Evolutionary conservation across 1,140 invertebrate species (phyloP), one percentile per base, ranked within the genome.

Genomic region (Micrasema longulum): DNA sequence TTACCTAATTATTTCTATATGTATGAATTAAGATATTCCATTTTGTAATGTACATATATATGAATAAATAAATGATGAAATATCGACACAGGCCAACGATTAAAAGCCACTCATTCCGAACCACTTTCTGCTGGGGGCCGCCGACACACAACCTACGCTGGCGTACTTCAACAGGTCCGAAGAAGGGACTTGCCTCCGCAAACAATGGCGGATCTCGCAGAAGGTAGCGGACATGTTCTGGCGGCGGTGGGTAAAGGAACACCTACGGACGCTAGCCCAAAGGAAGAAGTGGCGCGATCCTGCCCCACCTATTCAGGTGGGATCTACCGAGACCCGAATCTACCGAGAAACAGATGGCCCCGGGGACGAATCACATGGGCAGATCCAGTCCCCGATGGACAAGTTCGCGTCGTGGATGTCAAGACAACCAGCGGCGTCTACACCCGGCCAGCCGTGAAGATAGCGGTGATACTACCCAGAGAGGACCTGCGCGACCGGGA

Each of bases 71-170:
- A n/a, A n/a, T n/a, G n/a, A n/a, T n/a, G n/a, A n/a, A n/a, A n/a
- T 80, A 5, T 76, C 76, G 23, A 60, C 76, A 0, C 65, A 78
- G 38, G 75, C 77, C 2, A 66, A 73, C 48, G 76, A 81, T 36
- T 48, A 69, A 1, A 67, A 75, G 10, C 75, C 76, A 9, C 66
- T 80, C 7, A 81, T 79, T 2, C 79, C 80, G 4, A 70, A 72
- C 18, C 78, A 53, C 50, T 26, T 53, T 10, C 20, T 53, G 1
- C 18, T 53, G 22, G 50, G 50, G 1, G 1, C 22, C 50, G 23
- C 50, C 79, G 66, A 77, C 80, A 14, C 78, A 12, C 50, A 77
- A 14, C 74, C 72, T n/a, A 7, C 35, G 65, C 7, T 53, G 50
- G 22, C 50, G 4, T 11, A 2, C 10, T 26, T 26, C 22, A 3